Evolutionary conservation across 2,888 invertebrate species (phyloP), one percentile per base, ranked within the genome.

Genomic region (Nymphalis polychloros): DNA sequence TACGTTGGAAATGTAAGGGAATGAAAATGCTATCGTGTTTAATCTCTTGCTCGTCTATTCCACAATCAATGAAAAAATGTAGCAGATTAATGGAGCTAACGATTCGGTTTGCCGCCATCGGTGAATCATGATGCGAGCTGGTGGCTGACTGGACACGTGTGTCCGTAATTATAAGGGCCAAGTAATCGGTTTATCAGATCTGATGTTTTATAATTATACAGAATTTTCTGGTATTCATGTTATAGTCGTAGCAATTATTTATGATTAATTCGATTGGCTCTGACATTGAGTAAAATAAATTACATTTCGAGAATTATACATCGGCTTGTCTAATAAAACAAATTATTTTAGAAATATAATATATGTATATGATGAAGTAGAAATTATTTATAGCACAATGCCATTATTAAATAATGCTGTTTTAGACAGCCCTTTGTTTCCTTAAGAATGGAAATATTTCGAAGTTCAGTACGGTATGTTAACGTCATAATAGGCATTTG

Each of bases 51-150:
- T 20, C 2, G 19, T 10, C 19, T 20, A 31, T 55, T 55, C 53
- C 27, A 31, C 27, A 31, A 31, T 55, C 17, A 55, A 55, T 31
- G n/a, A 55, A 55, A 46, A 41, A 35, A 27, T 17, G 17, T 8
- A 41, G 49, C 35, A 46, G 41, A 49, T 59, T 82, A 83, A 82
- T 78, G 77, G 78, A 74, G 78, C 31, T 17, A 31, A 41, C 19
- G 41, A 19, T 31, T 41, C n/a, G 57, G 35, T 31, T 35, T 57
- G 57, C 57, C n/a, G 57, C 57, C 35, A 19, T 35, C 57, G 57
- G 19, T 79, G 73, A 79, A 79, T 78, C 79, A 81, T 80, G 81
- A 84, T 85, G 83, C 81, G 84, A 79, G 79, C 82, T 80, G 83
- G 83, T 85, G 84, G 81, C 74, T 76, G 81, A 80, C 78, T 72